These are phyloP conservation scores for Bombylius major DNA, from an alignment of 2,888 invertebrate genomes.

Conservation along the genomic window DNA sequence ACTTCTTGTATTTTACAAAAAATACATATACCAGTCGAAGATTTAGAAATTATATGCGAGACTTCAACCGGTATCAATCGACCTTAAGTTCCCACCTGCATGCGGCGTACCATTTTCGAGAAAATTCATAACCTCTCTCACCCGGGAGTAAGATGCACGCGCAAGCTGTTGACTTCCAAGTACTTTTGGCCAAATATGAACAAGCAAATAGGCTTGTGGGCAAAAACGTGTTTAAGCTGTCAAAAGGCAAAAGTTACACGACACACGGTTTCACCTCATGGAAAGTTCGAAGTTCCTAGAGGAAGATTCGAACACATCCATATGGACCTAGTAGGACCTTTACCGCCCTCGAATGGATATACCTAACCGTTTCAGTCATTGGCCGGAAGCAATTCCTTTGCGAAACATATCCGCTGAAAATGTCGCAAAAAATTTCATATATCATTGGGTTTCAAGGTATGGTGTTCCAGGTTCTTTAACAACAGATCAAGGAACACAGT, in stretches of 20 bases:
- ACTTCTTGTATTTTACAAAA: too few species aligned
- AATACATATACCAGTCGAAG: too few species aligned
- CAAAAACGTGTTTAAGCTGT: conserved; percentile 8
- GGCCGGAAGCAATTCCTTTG: neutral
- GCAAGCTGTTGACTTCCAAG: conserved; percentile 1
- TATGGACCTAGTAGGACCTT: neutral
- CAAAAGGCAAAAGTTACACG: neutral
- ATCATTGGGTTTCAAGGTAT: too few species aligned
- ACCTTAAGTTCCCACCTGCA: neutral
- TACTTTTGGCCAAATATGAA: conserved; percentile 2
- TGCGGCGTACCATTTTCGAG: neutral
- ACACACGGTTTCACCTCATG: neutral
- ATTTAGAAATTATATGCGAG: too few species aligned
- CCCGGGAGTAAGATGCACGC: neutral
- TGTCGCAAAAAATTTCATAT: neutral
- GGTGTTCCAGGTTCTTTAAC: neutral
- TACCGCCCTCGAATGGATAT: neutral
- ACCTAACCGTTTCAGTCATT: neutral
- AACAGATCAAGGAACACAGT: neutral
- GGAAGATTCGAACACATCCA: too few species aligned
- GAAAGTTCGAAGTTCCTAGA: neutral
- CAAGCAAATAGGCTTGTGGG: neutral
- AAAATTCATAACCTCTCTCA: neutral
- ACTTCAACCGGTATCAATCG: too few species aligned
- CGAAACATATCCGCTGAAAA: too few species aligned